Evolutionary conservation across 1,140 invertebrate genomes (phyloP), one percentile per base, ranked within the genome.

Genomic region (Cotesia typhae): DNA sequence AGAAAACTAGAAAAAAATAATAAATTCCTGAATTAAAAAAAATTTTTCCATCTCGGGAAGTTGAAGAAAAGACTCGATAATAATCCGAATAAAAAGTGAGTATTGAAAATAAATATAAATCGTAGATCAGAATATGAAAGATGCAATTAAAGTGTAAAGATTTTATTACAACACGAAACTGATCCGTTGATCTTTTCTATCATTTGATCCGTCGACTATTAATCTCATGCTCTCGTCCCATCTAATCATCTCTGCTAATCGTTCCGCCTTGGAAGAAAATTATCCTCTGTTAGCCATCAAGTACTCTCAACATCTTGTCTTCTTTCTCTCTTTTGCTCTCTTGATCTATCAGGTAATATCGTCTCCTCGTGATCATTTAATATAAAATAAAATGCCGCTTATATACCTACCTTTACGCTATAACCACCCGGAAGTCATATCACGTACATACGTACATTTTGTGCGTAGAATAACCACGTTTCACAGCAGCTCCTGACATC

Each of bases 181-280:
- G 61, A 64, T 64, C 61, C 35, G 37, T 37, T n/a, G 35, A 64
- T 64, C 61, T 38, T 37, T 14, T 64, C 12, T 4, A 41, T 41
- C 12, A n/a, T 64, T 35, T 61, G 35, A 28, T 61, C n/a, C 17
- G 20, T 60, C 35, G 12, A 38, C 37, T 28, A 64, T 64, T 64
- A 70, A 60, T 70, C 38, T 47, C 37, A 59, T 41, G 35, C 37
- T 70, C 38, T 67, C 65, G 28, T 67, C 20, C 12, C 20, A 53
- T 67, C 67, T 70, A 70, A 70, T 70, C 55, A 70, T 47, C 7
- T 12, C 28, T 4, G 10, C 36, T 61, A 70, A 70, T 70, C 55
- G 37, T 70, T 47, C 57, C 67, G 57, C 67, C 67, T 37, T 28
- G 57, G 17, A 70, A 41, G 67, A 37, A 70, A 60, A 61, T 70